Percentiles rank a stretch among this genome's conserved stretches.
phyloP scores from a whole-genome alignment of 2,888 invertebrate genomes.

The Epinotia ramella region DNA sequence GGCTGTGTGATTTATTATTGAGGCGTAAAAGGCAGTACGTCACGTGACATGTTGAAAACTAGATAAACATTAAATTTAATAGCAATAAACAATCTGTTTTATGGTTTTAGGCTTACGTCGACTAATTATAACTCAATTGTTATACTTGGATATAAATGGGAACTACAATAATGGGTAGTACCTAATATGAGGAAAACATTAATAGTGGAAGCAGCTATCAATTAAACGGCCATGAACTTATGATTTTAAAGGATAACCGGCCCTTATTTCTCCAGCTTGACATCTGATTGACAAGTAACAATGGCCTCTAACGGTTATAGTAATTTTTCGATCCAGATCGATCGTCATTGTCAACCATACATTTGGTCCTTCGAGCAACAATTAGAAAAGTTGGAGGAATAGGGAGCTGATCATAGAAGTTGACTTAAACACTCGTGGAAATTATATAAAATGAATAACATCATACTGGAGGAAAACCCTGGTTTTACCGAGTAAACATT shows the following conservation, averaged over 20 bases:
- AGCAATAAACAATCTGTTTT: background rate
- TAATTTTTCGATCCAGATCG: background rate
- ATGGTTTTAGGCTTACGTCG: background rate
- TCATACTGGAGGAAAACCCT: constrained; percentile 28
- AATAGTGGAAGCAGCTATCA: background rate
- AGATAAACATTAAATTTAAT: constrained; percentile 1
- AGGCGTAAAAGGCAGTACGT: constrained; percentile 28
- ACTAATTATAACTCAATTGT: background rate
- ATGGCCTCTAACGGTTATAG: background rate
- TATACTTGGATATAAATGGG: background rate
- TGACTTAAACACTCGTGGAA: background rate
- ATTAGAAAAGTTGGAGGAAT: background rate
- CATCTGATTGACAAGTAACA: background rate
- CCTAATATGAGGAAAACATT: background rate
- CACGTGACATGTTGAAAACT: constrained; percentile 17
- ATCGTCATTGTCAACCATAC: background rate
- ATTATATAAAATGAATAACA: constrained; percentile 8
- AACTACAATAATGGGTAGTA: background rate
- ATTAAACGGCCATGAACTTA: background rate
- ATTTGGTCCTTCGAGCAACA: no score
- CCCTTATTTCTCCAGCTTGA: background rate
- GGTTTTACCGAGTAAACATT: constrained; percentile 34
- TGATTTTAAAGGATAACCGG: background rate
- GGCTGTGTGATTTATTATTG: constrained; percentile 52
- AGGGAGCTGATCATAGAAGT: background rate